Base-by-base conservation (phyloP, 1,140 invertebrate genomes). In the Halesus radiatus region DNA sequence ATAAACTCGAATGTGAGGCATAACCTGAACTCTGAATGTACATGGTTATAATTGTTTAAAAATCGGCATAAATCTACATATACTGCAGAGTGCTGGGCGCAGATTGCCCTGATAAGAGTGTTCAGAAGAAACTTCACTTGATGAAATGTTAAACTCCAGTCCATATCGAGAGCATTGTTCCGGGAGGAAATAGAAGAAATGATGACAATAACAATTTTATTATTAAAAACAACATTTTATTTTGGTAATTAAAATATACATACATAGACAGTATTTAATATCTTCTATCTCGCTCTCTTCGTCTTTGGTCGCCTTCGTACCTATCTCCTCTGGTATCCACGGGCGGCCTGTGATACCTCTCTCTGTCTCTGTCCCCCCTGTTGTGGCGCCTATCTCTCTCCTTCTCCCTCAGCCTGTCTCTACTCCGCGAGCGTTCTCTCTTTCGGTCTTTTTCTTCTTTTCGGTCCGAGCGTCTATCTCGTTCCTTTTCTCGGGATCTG, bases 401-500 rank as follows among this genome's bases (percentile, higher is more conserved):
- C 80, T 84, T 76, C 64, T 87, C 85, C 3, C 90, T 85, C 22
- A 89, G 87, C 6, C 89, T 85, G 7, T 91, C 91, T 80, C 90
- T 88, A 73, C 87, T 88, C 81, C 88, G 84, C 5, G 87, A 88
- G 6, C 88, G 84, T 16, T 89, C 88, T 56, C 87, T 79, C 84
- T 88, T 88, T 1, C 88, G 84, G 1, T 92, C 90, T 80, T 92
- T 91, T 0, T 91, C 89, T 32, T 88, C 85, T 54, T 90, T 88
- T 76, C 88, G 87, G 52, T 86, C 86, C 20, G 89, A 85, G 16
- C 90, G 87, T 45, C 92, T 85, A 0, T 92, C 91, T 22, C 92
- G 84, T 0, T 92, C 91, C 20, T 90, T 87, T 32, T 91, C 91
- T 80, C 90, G 87, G 0, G 91, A 92, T 81, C 91, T 90, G 32